Evolutionary conservation across 2,113 vertebrate genomes (phyloP), one percentile per base, ranked within the genome.

Genomic region (Cardinalis cardinalis): DNA sequence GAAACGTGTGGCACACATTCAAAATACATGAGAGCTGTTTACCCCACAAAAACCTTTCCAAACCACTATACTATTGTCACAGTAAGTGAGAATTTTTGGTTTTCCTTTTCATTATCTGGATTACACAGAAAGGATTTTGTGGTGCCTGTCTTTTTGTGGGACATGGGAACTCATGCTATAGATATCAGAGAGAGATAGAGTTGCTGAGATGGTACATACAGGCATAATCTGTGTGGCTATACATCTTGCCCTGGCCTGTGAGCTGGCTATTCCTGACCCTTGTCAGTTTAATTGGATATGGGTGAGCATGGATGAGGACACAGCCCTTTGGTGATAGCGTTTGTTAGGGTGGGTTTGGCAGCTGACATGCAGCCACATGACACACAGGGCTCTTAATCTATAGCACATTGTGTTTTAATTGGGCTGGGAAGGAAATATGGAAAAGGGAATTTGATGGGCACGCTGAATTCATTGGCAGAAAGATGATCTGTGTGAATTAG

Each of bases 41-140:
- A 99, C 92, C 99, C 99, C 24, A 99, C 99, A 66, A 99, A 99
- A 98, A 99, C 99, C 44, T 99, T 99, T 74, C 99, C 99, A 65
- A 99, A 99, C 95, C 99, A 99, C 96, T 99, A 99, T 82, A 99
- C 97, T 63, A 98, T 99, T 78, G 98, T 98, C 84, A 99, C 99
- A 82, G 99, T 99, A 95, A 99, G 99, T 98, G 43, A 61, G 71
- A 89, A 58, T 70, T 88, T 84, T 51, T 72, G 5, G 1, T 93
- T 93, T 85, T 69, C 8, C 7, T 89, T 90, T 73, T 80, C 60
- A 5, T 84, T 71, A 24, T 40, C 41, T 68, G 20, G 15, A 14
- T 3, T 4, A 65, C 10, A 26, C 14, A 74, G 44, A 53, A 68
- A 51, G 38, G 26, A 61, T 64, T 77, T 72, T 84, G 41, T 44